Evolutionary conservation across 2,797 vertebrate species (phyloP).

Genomic region (Hipposideros larvatus): DNA sequence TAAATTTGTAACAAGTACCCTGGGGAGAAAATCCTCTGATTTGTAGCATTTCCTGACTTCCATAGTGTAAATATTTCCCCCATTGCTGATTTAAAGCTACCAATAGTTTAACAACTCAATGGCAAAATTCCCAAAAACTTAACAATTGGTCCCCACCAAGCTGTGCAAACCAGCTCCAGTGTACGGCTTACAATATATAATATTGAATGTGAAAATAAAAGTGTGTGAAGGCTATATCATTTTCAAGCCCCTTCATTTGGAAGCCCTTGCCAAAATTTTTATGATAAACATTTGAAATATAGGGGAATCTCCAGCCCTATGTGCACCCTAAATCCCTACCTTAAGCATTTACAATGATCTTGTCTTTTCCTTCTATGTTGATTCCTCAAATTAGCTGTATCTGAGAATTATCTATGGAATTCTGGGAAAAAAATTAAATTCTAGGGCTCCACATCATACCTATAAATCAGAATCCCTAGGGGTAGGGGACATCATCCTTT

Average conservation of each 20-base stretch:
- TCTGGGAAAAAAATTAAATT: neutral
- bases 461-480: neutral
- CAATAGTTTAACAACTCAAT: neutral
- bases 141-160: neutral
- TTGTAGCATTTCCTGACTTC: neutral
- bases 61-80: neutral
- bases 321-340: neutral
- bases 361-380: neutral
- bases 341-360: neutral
- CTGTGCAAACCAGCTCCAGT: neutral
- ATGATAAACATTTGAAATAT: neutral
- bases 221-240: neutral
- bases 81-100: neutral
- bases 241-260: neutral
- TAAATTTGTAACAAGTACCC: neutral
- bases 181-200: neutral
- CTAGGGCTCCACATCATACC: neutral
- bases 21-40: neutral
- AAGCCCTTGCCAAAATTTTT: neutral
- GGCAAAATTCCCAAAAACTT: neutral
- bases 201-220: constrained; percentile 41
- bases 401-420: neutral
- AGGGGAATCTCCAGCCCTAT: neutral
- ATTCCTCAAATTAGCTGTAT: neutral
- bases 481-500: neutral